Percentiles rank a stretch among this genome's conserved stretches.
These are phyloP conservation scores for Amphilophus citrinellus DNA, from an alignment of 2,113 vertebrate genomes.

Conservation along the genomic window DNA sequence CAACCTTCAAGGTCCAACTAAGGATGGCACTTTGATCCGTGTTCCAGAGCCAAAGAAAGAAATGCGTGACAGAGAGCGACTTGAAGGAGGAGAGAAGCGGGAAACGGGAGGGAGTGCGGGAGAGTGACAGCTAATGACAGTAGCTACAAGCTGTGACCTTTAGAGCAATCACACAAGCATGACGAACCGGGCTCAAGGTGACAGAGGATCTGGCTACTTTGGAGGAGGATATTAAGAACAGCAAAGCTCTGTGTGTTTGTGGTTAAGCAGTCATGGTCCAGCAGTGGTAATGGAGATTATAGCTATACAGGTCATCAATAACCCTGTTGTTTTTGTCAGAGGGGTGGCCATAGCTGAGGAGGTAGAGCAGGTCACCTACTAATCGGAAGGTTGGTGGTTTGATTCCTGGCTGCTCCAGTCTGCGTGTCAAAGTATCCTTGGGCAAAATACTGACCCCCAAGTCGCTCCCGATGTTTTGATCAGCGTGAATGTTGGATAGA, in stretches of 20 bases:
- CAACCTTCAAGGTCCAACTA: conserved; percentile 79
- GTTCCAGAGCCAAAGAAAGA: conserved; percentile 68
- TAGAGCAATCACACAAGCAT: conserved; percentile 81
- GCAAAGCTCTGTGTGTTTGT: conserved; percentile 52
- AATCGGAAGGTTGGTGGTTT: no score
- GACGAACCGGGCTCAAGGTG: conserved; percentile 81
- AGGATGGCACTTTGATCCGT: conserved; percentile 76
- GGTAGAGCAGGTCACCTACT: no score
- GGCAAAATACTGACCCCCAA: no score
- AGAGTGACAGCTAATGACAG: conserved; percentile 86
- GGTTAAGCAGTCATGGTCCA: conserved; percentile 44
- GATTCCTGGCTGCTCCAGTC: no score
- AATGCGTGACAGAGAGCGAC: conserved; percentile 69
- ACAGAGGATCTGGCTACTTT: conserved; percentile 65
- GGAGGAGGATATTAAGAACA: conserved; percentile 42
- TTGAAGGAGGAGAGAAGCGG: conserved; percentile 63
- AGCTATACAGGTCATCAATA: conserved; percentile 39
- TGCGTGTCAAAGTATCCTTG: no score
- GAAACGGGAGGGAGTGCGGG: conserved; percentile 55
- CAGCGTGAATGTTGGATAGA: no score
- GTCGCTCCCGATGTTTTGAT: no score
- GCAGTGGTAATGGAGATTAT: conserved; percentile 50
- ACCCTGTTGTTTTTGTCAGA: conserved; percentile 25
- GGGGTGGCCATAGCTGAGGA: no score
- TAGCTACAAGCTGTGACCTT: conserved; percentile 85